Conservation (phyloP, 2,113 vertebrate genomes). For the Opisthocomus hoazin region DNA sequence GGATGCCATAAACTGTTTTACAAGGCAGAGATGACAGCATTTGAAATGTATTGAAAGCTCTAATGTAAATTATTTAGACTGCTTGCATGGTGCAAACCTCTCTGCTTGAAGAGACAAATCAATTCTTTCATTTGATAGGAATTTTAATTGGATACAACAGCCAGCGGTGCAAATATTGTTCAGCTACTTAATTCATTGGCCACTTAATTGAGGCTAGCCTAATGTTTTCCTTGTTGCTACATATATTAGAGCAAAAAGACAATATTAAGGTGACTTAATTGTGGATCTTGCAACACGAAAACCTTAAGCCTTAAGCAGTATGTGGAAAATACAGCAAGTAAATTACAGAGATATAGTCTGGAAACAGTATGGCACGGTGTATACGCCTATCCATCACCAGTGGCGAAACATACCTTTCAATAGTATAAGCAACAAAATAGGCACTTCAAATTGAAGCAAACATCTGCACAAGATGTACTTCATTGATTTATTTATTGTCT, state of each 20-base stretch:
- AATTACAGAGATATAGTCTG: conserved; percentile 24
- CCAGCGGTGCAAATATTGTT: conserved; percentile 63
- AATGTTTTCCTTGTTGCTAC: conserved; percentile 57
- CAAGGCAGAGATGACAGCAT: conserved; percentile 46
- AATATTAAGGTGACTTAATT: conserved; percentile 51
- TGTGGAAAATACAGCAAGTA: background rate
- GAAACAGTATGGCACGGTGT: background rate
- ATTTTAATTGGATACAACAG: conserved; percentile 74
- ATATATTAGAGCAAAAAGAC: conserved; percentile 48
- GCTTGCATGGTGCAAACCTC: conserved; percentile 57
- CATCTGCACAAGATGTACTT: conserved; percentile 36
- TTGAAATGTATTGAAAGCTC: conserved; percentile 59
- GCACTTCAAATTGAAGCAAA: conserved; percentile 52
- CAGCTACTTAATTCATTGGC: conserved; percentile 37
- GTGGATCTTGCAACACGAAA: conserved; percentile 34
- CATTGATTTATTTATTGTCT: conserved; percentile 35
- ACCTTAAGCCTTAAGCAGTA: conserved; percentile 3
- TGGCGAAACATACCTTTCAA: background rate
- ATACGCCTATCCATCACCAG: conserved; percentile 8
- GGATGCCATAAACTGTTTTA: conserved; percentile 53
- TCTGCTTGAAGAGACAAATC: conserved; percentile 68
- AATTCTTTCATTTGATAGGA: conserved; percentile 67
- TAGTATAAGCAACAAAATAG: conserved; percentile 29
- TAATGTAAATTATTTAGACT: conserved; percentile 71
- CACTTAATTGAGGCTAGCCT: conserved; percentile 60